Evolutionary conservation across 2,888 invertebrate species (phyloP).

Genomic region (Pycnomerus fuliginosus): DNA sequence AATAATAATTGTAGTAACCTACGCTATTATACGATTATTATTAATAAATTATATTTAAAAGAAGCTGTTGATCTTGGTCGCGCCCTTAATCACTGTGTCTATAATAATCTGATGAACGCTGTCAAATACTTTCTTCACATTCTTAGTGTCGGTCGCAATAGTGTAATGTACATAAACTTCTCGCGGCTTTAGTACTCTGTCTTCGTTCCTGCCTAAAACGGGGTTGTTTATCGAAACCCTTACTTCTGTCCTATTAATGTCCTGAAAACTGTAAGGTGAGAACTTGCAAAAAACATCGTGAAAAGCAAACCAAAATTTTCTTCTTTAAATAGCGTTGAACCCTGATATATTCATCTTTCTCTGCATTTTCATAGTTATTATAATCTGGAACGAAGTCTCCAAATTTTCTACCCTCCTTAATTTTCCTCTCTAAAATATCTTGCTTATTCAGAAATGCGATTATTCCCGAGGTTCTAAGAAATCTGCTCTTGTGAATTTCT

Average conservation of each 20-base stretch:
- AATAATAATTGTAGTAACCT: too few species aligned
- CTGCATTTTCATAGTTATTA: slow-evolving; percentile 51
- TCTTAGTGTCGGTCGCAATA: slow-evolving; percentile 73
- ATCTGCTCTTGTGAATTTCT: slow-evolving; percentile 79
- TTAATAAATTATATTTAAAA: too few species aligned
- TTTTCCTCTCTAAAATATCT: slow-evolving; percentile 71
- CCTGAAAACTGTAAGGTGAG: background rate
- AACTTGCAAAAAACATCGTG: background rate
- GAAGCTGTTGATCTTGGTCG: too few species aligned
- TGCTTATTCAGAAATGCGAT: slow-evolving; percentile 84
- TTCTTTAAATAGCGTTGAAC: slow-evolving; percentile 68
- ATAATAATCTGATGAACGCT: slow-evolving; percentile 67
- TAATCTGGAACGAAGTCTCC: slow-evolving; percentile 69
- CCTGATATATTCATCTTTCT: slow-evolving; percentile 63
- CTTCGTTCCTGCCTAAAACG: background rate
- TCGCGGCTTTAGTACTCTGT: slow-evolving; percentile 41
- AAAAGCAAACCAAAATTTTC: slow-evolving; percentile 60
- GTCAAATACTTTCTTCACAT: slow-evolving; percentile 70
- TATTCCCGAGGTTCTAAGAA: slow-evolving; percentile 71
- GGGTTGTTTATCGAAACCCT: too few species aligned
- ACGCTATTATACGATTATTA: too few species aligned
- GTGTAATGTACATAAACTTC: slow-evolving; percentile 75
- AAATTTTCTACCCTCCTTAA: slow-evolving; percentile 65
- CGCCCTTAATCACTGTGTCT: too few species aligned
- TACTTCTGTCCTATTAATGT: too few species aligned